Evolutionary conservation across 2,888 invertebrate species (phyloP).

Genomic region (Epinotia demarniana): DNA sequence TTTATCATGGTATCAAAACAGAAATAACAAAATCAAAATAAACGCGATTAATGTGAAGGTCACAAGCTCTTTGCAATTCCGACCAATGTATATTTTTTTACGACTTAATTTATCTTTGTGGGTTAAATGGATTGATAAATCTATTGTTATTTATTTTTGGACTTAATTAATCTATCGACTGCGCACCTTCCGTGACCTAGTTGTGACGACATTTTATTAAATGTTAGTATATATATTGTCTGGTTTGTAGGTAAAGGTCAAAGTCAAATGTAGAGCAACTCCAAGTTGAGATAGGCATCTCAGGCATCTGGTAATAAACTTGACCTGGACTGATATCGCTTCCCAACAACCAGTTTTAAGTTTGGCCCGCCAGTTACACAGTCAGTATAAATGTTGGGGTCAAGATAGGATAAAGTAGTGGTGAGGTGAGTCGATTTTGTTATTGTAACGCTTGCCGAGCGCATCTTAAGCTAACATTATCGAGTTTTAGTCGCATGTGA

Average conservation of each 20-base stretch:
- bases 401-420: no score
- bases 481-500: no score
- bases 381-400: no score
- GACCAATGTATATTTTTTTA: slow-evolving; percentile 6
- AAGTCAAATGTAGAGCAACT: slow-evolving; percentile 22
- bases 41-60: slow-evolving; percentile 7
- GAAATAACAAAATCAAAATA: neutral
- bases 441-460: no score
- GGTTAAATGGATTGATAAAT: slow-evolving; percentile 16
- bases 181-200: slow-evolving; percentile 12
- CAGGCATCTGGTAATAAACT: slow-evolving; percentile 29
- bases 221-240: slow-evolving; percentile 17
- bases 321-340: slow-evolving; percentile 6
- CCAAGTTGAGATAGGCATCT: slow-evolving; percentile 31
- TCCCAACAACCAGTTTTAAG: neutral
- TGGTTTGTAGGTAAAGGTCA: slow-evolving; percentile 34
- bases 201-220: slow-evolving; percentile 16
- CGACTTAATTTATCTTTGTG: slow-evolving; percentile 22
- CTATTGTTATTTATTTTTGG: slow-evolving; percentile 22
- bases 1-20: neutral
- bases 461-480: no score
- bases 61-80: neutral
- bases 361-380: no score
- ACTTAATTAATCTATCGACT: neutral
- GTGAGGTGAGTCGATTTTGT: no score